Base-by-base conservation (phyloP, 2,113 vertebrate species). In the Triplophysa rosa region DNA sequence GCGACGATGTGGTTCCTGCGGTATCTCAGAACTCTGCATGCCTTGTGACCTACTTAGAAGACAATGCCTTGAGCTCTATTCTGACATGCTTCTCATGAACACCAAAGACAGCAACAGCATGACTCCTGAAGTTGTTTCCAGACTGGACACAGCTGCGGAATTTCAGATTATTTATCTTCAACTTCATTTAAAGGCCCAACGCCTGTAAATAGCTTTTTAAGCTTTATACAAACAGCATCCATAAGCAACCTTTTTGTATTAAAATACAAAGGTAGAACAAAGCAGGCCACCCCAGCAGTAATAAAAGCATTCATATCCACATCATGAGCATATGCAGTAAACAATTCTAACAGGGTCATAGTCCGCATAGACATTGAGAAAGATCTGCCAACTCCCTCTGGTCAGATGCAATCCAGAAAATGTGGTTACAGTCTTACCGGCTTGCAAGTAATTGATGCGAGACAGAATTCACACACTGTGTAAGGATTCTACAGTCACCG, bases 11-110 rank as follows among this genome's bases (percentile, higher is more conserved):
- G 62, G 54, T 63, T 79, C 65, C 26, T 77, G 24, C 23, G 68
- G 47, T 42, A 54, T 56, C 59, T 62, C 14, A 42, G 45, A 66
- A 80, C 78, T 58, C 74, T 70, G 49, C 67, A 76, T 61, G 79
- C 69, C 65, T 71, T 58, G 40, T 83, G 77, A 67, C 80, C 82
- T 64, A 80, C 45, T 81, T 72, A 73, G 26, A 79, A 47, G 65
- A 59, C 26, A 80, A 56, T 54, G 26, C 54, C 21, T 45, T 71
- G 42, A 24, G 77, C 52, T n/a, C 68, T 52, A 59, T 24, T 26
- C 62, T 69, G 59, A 70, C 47, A 52, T 66, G 71, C 26, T 79
- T 42, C 65, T 33, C 29, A 54, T 67, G 49, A 65, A 70, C 29
- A 1, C 54, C 54, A 59, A 72, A 59, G n/a, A 61, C 19, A 58